Base-by-base conservation (phyloP, 1,140 invertebrate species). In the Drosophila tropicalis region DNA sequence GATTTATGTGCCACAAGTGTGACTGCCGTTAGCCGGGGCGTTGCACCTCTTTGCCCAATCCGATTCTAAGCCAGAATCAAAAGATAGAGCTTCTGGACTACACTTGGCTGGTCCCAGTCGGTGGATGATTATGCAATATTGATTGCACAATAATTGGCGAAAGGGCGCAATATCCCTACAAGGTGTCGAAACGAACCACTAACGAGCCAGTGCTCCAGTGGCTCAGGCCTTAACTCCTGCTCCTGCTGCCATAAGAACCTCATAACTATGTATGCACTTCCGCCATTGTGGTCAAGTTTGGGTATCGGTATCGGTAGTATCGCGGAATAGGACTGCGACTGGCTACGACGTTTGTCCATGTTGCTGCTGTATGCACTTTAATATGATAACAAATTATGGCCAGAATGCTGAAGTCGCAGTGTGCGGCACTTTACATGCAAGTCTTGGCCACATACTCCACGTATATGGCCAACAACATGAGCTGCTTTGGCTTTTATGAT, bases 321-420 rank as follows among this genome's bases (percentile, higher is more conserved):
- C 74, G 70, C 73, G 60, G 62, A 74, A 74, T 69, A 36, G 34
- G 44, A 47, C 62, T 70, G 34, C 47, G 51, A 47, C 22, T 57
- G 29, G 29, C 5, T 29, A 29, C n/a, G 66, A 71, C 69, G 67
- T 60, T 79, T 83, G 65, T 80, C 78, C 78, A 72, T 85, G 82
- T 85, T 81, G 36, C 44, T 51, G 44, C 36, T 22, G 44, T 47
- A 9, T 51, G 82, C 79, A 75, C 78, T 79, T 79, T 86, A 86
- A 86, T 87, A 89, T 89, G 83, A 87, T 87, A 87, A 87, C 83
- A 87, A 87, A 87, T 87, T 87, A 87, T 87, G 83, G 83, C 60
- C 73, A 70, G 79, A 71, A 68, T 70, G 82, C 67, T 64, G 79
- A 70, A 75, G 71, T 75, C 47, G 68, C 56, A 63, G 25, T 87